Evolutionary conservation across 2,113 vertebrate genomes (phyloP).

Genomic region (Cheirogaleus medius): DNA sequence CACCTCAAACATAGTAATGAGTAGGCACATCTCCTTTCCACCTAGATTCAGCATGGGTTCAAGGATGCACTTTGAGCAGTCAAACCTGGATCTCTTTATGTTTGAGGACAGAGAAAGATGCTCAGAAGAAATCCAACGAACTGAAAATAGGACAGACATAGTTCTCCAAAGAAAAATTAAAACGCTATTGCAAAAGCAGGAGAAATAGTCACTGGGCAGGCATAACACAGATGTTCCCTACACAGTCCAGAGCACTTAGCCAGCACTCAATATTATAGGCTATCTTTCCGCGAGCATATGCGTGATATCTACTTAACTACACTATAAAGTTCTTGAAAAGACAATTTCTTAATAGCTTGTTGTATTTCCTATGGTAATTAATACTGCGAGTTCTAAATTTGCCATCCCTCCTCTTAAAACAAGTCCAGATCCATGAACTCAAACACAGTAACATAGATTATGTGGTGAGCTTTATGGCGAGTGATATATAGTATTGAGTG

Average conservation of each 20-base stretch:
- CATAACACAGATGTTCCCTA: background rate
- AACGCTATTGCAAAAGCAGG: background rate
- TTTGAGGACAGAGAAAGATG: background rate
- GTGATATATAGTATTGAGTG: background rate
- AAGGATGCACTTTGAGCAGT: background rate
- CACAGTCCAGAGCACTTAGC: background rate
- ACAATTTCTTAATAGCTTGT: background rate
- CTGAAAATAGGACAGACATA: background rate
- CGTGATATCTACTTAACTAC: background rate
- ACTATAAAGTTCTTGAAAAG: background rate
- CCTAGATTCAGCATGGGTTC: background rate
- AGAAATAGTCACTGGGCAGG: background rate
- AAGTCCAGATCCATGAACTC: background rate
- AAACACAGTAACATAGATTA: background rate
- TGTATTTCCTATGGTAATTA: background rate
- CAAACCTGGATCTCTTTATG: background rate
- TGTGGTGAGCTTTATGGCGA: background rate
- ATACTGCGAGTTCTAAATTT: background rate
- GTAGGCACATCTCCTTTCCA: background rate
- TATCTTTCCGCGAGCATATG: background rate
- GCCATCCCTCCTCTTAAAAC: background rate
- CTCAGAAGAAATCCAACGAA: background rate
- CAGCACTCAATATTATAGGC: background rate
- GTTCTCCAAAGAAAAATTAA: background rate
- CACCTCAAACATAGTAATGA: background rate